phyloP scores from a whole-genome alignment of 1,140 invertebrate genomes.

The Pachyrhynchus sulphureomaculatus region DNA sequence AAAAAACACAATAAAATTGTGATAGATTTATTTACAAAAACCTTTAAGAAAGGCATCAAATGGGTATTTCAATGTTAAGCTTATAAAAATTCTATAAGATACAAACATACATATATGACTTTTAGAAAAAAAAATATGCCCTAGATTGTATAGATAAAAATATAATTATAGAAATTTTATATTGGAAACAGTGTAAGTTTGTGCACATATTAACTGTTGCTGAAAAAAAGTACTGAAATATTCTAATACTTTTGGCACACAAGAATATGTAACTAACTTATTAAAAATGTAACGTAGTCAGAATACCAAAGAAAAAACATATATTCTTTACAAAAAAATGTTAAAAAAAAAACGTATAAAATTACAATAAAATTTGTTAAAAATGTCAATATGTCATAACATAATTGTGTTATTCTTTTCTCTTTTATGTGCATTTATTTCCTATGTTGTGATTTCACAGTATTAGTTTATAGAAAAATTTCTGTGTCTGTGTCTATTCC shows the following conservation, averaged over 20 bases:
- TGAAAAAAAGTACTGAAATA: not conserved
- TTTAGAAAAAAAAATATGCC: not conserved
- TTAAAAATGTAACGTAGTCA: conserved; percentile 12
- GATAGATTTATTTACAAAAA: not conserved
- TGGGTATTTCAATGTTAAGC: conserved; percentile 2
- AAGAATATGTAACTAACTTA: not conserved
- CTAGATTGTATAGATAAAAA: conserved; percentile 5
- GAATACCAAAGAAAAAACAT: conserved; percentile 16
- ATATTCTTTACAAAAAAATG: conserved; percentile 5
- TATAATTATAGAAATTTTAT: conserved; percentile 6
- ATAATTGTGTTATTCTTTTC: no score
- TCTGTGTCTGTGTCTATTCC: no score
- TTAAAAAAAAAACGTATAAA: no score
- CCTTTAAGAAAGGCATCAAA: not conserved
- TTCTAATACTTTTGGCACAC: not conserved
- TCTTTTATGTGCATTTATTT: no score
- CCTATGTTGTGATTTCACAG: no score
- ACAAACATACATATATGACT: not conserved
- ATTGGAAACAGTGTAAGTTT: not conserved
- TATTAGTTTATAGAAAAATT: no score
- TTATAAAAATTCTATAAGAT: conserved; percentile 8
- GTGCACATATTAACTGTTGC: not conserved
- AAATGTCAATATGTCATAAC: no score
- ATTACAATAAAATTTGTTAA: no score
- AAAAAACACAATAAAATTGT: not conserved